Evolutionary conservation across 1,140 invertebrate species (phyloP).

Genomic region (Orius laevigatus): DNA sequence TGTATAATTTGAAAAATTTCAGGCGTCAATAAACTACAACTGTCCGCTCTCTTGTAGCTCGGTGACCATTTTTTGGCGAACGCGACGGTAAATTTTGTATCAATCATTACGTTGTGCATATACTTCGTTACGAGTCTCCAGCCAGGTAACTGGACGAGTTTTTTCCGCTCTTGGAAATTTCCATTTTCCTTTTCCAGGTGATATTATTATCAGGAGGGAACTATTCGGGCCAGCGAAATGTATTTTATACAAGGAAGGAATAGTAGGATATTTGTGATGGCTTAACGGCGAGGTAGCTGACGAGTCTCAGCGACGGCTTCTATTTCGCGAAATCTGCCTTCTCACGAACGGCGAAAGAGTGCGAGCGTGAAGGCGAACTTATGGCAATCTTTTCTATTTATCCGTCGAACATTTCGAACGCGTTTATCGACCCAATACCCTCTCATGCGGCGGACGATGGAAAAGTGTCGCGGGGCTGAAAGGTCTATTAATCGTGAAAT

Average conservation of each 20-base stretch:
- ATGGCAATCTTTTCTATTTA: slow-evolving; percentile 95
- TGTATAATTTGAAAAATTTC: too few species aligned
- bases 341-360: slow-evolving; percentile 86
- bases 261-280: slow-evolving; percentile 94
- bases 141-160: slow-evolving; percentile 52
- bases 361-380: slow-evolving; percentile 91
- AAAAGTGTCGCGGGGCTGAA: slow-evolving; percentile 95
- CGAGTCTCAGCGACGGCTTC: slow-evolving; percentile 92
- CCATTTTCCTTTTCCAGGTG: slow-evolving; percentile 45
- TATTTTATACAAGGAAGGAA: slow-evolving; percentile 99
- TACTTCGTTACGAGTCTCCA: slow-evolving; percentile 97
- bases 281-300: slow-evolving; percentile 91
- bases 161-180: slow-evolving; percentile 3
- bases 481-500: slow-evolving; percentile 30
- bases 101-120: slow-evolving; percentile 93
- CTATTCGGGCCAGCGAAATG: slow-evolving; percentile 97
- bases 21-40: slow-evolving; percentile 98
- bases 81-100: slow-evolving; percentile 94
- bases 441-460: slow-evolving; percentile 95
- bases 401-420: slow-evolving; percentile 96
- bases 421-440: slow-evolving; percentile 95
- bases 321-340: slow-evolving; percentile 96
- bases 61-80: slow-evolving; percentile 97
- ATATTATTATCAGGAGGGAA: slow-evolving; percentile 95
- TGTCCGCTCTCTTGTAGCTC: slow-evolving; percentile 92